A percentile compares a stretch with the other conserved stretches of the same genome.
phyloP scores from a whole-genome alignment of 2,113 vertebrate species.

The Lasiurus borealis region DNA sequence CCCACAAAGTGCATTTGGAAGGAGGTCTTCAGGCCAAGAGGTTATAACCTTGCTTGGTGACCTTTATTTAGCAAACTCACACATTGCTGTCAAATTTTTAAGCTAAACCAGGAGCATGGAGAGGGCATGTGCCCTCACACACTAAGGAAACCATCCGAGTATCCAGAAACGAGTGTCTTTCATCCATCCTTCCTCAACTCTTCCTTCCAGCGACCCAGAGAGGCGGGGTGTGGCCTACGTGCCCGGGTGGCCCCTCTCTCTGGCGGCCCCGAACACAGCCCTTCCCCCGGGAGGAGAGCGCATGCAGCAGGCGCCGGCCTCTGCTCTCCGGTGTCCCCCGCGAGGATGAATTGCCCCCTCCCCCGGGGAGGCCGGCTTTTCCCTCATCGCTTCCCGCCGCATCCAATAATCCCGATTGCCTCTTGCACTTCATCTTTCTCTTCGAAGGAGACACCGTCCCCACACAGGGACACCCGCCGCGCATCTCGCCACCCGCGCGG shows the following conservation, averaged over 20 bases:
- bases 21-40: background rate
- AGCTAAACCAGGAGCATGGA: conserved; percentile 22
- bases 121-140: conserved; percentile 13
- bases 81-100: conserved; percentile 5
- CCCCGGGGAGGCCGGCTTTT: conserved; percentile 78
- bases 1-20: background rate
- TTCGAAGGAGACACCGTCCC: conserved; percentile 67
- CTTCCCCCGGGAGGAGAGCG: background rate
- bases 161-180: conserved; percentile 73
- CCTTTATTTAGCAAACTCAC: background rate
- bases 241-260: background rate
- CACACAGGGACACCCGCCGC: background rate
- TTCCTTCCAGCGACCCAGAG: conserved; percentile 43
- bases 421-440: conserved; percentile 80
- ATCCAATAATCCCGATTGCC: conserved; percentile 79
- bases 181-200: conserved; percentile 67
- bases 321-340: conserved; percentile 55
- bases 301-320: conserved; percentile 37
- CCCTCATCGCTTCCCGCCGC: conserved; percentile 79
- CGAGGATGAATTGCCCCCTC: conserved; percentile 72
- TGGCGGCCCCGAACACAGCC: background rate
- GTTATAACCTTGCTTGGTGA: background rate
- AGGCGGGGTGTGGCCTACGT: background rate
- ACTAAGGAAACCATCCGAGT: conserved; percentile 56
- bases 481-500: conserved; percentile 45